A percentile compares a stretch with the other conserved stretches of the same genome.
These are phyloP conservation scores for Chrysopa pallens DNA, from an alignment of 1,140 invertebrate genomes.

Conservation along the genomic window DNA sequence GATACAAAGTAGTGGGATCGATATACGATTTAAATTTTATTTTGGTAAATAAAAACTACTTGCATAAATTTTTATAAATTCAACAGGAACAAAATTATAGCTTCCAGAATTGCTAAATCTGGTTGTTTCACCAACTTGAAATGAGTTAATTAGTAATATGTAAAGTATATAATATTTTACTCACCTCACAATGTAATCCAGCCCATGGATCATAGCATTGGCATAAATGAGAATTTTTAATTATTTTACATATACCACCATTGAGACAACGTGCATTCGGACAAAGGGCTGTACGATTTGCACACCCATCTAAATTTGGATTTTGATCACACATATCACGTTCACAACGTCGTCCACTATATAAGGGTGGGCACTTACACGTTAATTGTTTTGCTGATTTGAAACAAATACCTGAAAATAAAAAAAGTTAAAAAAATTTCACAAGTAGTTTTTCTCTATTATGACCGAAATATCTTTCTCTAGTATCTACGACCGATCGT, in stretches of 20 bases:
- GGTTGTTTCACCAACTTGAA: no score
- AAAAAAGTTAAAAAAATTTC: background rate
- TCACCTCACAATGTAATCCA: slow-evolving; percentile 13
- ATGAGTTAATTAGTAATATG: no score
- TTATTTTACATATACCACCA: slow-evolving; percentile 12
- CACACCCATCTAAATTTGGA: background rate
- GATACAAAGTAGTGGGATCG: no score
- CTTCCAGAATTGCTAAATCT: no score
- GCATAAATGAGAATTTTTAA: slow-evolving; percentile 17
- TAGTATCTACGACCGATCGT: no score
- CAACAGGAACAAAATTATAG: no score
- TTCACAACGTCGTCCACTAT: slow-evolving; percentile 26
- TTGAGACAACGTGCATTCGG: slow-evolving; percentile 6
- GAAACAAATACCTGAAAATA: slow-evolving; percentile 9
- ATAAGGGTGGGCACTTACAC: slow-evolving; percentile 25
- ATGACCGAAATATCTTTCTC: no score
- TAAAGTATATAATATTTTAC: slow-evolving; percentile 1
- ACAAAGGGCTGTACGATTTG: background rate
- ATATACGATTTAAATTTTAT: no score
- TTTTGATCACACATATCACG: slow-evolving; percentile 9
- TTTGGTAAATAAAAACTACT: no score
- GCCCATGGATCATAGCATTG: slow-evolving; percentile 19
- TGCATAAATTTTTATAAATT: no score
- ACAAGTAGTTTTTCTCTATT: no score
- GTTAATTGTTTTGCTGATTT: slow-evolving; percentile 16